These are phyloP conservation scores for Metridium senile DNA, from an alignment of 92 coral and sea anemone genomes.

Conservation along the genomic window DNA sequence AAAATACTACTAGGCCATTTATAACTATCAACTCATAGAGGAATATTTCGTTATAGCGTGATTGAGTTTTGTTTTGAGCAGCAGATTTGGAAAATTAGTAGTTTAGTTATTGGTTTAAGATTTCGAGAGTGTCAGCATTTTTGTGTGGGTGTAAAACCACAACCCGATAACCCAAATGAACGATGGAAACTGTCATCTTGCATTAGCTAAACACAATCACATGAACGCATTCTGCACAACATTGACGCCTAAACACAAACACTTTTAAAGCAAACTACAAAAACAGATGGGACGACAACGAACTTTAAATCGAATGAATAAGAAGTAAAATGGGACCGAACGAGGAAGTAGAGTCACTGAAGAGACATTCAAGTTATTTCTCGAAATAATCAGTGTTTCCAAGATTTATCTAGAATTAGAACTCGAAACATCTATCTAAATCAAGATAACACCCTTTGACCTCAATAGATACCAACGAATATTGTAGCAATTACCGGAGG, in stretches of 20 bases:
- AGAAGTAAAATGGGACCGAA: neutral
- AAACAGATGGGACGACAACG: neutral
- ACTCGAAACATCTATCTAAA: constrained; percentile 2
- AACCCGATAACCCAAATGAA: constrained; percentile 11
- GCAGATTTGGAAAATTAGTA: constrained; percentile 1
- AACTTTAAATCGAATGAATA: neutral
- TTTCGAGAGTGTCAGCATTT: constrained; percentile 33
- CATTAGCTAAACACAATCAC: neutral
- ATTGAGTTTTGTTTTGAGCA: neutral
- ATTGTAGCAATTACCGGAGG: constrained; percentile 4
- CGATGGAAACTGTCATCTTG: constrained; percentile 16
- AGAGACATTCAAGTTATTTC: no score
- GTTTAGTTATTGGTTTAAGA: neutral
- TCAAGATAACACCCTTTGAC: neutral
- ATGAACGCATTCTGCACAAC: neutral
- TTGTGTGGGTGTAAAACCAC: constrained; percentile 26
- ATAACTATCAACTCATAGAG: neutral
- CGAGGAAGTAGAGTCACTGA: no score
- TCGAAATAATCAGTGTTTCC: neutral
- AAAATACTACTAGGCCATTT: no score
- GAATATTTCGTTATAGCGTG: neutral
- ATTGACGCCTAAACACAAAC: neutral
- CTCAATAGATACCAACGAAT: neutral
- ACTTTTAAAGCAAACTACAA: neutral
- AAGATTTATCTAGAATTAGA: neutral